These are phyloP conservation scores for Atopsyche davidsoni DNA, from an alignment of 1,140 invertebrate species.

Conservation along the genomic window DNA sequence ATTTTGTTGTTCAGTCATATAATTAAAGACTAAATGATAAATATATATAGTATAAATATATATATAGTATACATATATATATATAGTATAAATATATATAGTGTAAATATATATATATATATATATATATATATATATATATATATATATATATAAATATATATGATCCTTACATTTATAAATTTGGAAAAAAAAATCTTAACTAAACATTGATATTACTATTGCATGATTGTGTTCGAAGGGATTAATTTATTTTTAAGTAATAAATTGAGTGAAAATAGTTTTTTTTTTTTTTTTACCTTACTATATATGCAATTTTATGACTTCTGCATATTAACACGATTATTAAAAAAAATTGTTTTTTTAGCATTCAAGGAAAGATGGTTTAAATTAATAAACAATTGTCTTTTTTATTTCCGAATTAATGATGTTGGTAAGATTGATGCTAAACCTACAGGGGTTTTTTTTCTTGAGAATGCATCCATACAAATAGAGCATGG, in stretches of 20 bases:
- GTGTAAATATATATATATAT: conserved; percentile 1
- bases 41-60: neutral
- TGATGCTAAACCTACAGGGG: conserved; percentile 56
- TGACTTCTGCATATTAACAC: no score
- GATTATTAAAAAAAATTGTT: no score
- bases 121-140: conserved; percentile 2
- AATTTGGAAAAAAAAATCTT: no score
- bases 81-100: conserved; percentile 4
- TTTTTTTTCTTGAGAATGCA: conserved; percentile 64
- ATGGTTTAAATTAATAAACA: conserved; percentile 65
- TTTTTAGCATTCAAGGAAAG: conserved; percentile 58
- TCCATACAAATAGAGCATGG: conserved; percentile 56
- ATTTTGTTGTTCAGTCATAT: neutral
- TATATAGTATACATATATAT: conserved; percentile 6
- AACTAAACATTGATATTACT: no score
- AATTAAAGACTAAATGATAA: neutral
- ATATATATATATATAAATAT: conserved; percentile 6
- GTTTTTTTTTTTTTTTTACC: no score
- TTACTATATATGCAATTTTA: no score
- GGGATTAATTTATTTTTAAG: no score
- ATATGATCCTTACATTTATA: neutral
- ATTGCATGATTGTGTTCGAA: no score
- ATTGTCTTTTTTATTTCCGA: conserved; percentile 68
- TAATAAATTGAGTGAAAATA: no score
- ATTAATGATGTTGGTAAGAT: conserved; percentile 62